Evolutionary conservation across 1,140 invertebrate genomes (phyloP), one percentile per base, ranked within the genome.

Genomic region (Caligus rogercresseyi): DNA sequence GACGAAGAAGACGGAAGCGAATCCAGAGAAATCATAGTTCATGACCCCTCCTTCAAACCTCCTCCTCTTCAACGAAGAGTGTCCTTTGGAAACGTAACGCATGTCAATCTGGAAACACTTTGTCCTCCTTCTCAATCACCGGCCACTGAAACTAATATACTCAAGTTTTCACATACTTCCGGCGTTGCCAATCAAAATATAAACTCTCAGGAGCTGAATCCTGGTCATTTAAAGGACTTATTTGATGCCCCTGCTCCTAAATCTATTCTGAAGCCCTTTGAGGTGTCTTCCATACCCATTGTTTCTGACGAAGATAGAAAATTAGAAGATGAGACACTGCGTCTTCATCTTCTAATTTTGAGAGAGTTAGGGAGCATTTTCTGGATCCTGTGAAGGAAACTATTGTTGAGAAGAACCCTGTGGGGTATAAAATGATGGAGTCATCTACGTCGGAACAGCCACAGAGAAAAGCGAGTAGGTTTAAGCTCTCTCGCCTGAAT

Each of bases 191-290:
- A 65, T 26, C 19, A 23, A 56, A 13, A 65, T 23, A 1, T 1
- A 26, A 52, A 20, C 14, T 4, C 25, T 24, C 2, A 7, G 55
- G 43, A 55, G 3, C 14, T 14, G 15, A 52, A 54, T 23, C 52
- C 53, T 20, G 43, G 18, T 52, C 24, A 54, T 20, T 60, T 14
- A 51, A 25, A 60, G 43, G 16, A 25, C 15, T 11, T 51, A 15
- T 51, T 16, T 20, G 13, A 51, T 60, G 21, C 14, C 15, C 14
- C 19, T 51, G 15, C 15, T 51, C 1, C 54, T 4, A 13, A 56
- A 56, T 56, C 54, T 15, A 56, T 56, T 56, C 54, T 56, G 18
- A 56, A 56, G 24, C 54, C 54, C 24, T 56, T 56, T 56, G 54
- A 56, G 31, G 31, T n/a, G 7, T 43, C 31, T n/a, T 43, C 31